Conservation (phyloP, 2,888 invertebrate species). For the Seira ritae region DNA sequence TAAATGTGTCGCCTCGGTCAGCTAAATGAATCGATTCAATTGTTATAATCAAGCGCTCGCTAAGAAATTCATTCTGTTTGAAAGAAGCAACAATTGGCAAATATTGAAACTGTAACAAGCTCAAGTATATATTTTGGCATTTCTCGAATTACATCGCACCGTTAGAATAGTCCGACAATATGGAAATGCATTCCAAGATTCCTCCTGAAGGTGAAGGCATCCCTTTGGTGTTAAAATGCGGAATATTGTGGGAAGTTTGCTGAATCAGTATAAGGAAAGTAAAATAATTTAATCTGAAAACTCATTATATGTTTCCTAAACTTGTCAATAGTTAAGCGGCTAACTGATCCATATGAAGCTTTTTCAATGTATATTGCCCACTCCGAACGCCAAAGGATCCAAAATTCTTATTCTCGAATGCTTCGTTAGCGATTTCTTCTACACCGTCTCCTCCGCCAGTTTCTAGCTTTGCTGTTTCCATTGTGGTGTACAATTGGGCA, state of each 20-base stretch:
- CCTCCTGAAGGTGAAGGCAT: constrained; percentile 78
- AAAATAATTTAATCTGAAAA: too few relatives aligned
- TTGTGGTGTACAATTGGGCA: constrained; percentile 97
- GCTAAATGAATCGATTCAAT: constrained; percentile 75
- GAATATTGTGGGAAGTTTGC: constrained; percentile 78
- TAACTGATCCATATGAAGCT: constrained; percentile 94
- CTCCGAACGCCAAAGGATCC: constrained; percentile 88
- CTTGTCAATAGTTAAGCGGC: background rate
- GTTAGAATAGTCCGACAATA: constrained; percentile 78
- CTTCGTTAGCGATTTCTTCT: constrained; percentile 96
- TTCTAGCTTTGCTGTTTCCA: constrained; percentile 83
- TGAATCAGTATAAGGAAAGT: constrained; percentile 72
- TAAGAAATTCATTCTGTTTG: constrained; percentile 76
- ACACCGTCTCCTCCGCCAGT: constrained; percentile 84
- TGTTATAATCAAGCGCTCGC: constrained; percentile 85
- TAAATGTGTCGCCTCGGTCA: constrained; percentile 74
- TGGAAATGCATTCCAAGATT: constrained; percentile 80
- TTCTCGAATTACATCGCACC: too few relatives aligned
- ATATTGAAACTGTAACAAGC: background rate
- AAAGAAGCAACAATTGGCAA: background rate
- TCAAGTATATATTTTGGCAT: too few relatives aligned
- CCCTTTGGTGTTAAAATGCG: constrained; percentile 78
- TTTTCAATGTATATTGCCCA: constrained; percentile 99
- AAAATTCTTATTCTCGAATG: constrained; percentile 91
- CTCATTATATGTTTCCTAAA: too few relatives aligned